Base-by-base conservation (phyloP, 2,797 vertebrate species). In the Iguana delicatissima region DNA sequence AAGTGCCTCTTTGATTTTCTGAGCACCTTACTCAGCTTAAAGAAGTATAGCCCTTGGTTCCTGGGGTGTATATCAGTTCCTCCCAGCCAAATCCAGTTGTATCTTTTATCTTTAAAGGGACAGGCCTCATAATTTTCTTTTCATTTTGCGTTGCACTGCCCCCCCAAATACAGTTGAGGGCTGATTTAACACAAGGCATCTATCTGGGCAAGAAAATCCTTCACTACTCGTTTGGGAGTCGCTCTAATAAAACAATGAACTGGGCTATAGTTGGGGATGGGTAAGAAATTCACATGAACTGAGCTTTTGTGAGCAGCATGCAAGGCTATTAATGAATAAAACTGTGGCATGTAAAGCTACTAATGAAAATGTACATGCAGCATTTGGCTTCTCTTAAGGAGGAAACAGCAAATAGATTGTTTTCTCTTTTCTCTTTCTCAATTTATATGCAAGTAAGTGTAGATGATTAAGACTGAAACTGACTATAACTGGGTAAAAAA, bases 1-100 rank as follows among this genome's bases (percentile, higher is more conserved):
- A 87, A 84, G 42, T 84, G 85, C 42, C 88, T 87, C 80, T 89
- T 87, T 80, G 55, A 84, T 91, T 89, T 91, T 85, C 42, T 72
- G 20, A 91, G 80, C 80, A 87, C 26, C 76, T 91, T 74, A 80
- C 42, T 88, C 82, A 84, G 81, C 64, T 55, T 52, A 64, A 87
- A 84, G 16, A 73, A 38, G 52, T 35, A 1, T 6, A 5, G 18
- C 64, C 22, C 42, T 29, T 72, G 59, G 29, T 69, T 92, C 59
- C 42, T 20, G 2, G 55, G 59, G 55, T 91, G 57, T 64, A 18
- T 72, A 38, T 80, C 62, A 80, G 29, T 50, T 82, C 52, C 74
- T 62, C 55, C 74, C 22, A 38, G 80, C 38, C 67, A 35, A 38
- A 84, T 84, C 32, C 59, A 69, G 72, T 77, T 69, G 29, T 20